Evolutionary conservation across 2,797 vertebrate genomes (phyloP), one percentile per base, ranked within the genome.

Genomic region (Coranthus polyacanthus): DNA sequence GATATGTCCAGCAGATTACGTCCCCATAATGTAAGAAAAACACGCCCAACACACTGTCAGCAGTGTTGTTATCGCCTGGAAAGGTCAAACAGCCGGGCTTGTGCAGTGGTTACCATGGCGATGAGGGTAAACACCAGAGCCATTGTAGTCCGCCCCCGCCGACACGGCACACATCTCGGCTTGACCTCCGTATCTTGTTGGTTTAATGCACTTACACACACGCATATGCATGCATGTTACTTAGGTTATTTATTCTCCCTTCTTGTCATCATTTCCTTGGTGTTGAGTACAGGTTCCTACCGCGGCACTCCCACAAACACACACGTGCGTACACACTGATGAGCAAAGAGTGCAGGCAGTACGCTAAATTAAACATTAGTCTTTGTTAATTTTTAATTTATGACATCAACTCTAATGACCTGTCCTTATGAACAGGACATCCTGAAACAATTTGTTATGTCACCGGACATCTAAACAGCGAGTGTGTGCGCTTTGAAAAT

Each of bases 371-470:
- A 74, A 49, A 80, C 78, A 90, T 90, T 47, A 18, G 51, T 90
- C 82, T 82, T 76, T 39, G 72, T 88, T 90, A 79, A 86, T 85
- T 13, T 82, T 78, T 78, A 74, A 89, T 85, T 72, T 12, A 68
- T 73, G 79, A 75, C 68, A 60, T 57, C 44, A 20, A 12, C 54
- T 44, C 11, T 71, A 78, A 81, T 66, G 79, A 58, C 29, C 56
- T 52, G 32, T 70, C 47, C 70, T 77, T 44, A 63, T 62, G 58
- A 78, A 38, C 78, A 87, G 82, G 85, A 90, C 62, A 83, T 91
- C 88, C 85, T 85, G 84, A 38, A 39, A 58, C 77, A 41, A 78
- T 79, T 49, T 64, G 45, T 81, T 53, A 26, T 73, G 59, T 71
- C 68, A 68, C 29, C 4, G n/a, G 22, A 32, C 29, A 17, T 16